These are phyloP conservation scores for Pantherophis alleghaniensis DNA, from an alignment of 2,797 vertebrate genomes.

Conservation along the genomic window DNA sequence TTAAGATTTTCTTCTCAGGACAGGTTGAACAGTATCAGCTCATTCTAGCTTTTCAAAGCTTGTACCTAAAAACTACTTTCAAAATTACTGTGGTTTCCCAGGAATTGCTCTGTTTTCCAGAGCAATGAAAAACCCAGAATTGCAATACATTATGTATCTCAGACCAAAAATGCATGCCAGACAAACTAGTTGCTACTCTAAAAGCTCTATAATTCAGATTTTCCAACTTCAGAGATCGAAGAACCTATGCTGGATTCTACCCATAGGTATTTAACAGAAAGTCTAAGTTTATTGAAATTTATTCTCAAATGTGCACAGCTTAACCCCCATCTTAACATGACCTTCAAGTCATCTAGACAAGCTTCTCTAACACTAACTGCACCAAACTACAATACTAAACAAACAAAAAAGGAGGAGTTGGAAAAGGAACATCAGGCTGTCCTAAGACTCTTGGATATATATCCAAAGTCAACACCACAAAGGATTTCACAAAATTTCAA, in stretches of 20 bases:
- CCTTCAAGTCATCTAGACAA: slow-evolving; percentile 1
- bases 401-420: not conserved
- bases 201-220: not conserved
- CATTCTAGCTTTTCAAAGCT: not conserved
- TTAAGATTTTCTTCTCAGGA: not conserved
- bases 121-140: not conserved
- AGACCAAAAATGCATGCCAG: not conserved
- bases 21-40: not conserved
- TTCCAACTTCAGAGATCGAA: not conserved
- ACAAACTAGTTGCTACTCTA: not conserved
- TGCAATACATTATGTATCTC: not conserved
- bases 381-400: not conserved
- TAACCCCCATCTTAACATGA: not conserved
- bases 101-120: not conserved
- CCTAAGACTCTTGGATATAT: not conserved
- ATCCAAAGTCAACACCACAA: not conserved
- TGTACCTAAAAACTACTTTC: slow-evolving; percentile 2
- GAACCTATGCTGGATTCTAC: not conserved
- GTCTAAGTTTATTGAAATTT: not conserved
- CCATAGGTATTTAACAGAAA: not conserved
- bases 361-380: not conserved
- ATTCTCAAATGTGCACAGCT: not conserved
- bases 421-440: not conserved
- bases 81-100: slow-evolving; percentile 9
- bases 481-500: not conserved